Percentiles rank a stretch among this genome's conserved stretches.
phyloP scores from a whole-genome alignment of 1,140 invertebrate species.

The Drosophila biarmipes region DNA sequence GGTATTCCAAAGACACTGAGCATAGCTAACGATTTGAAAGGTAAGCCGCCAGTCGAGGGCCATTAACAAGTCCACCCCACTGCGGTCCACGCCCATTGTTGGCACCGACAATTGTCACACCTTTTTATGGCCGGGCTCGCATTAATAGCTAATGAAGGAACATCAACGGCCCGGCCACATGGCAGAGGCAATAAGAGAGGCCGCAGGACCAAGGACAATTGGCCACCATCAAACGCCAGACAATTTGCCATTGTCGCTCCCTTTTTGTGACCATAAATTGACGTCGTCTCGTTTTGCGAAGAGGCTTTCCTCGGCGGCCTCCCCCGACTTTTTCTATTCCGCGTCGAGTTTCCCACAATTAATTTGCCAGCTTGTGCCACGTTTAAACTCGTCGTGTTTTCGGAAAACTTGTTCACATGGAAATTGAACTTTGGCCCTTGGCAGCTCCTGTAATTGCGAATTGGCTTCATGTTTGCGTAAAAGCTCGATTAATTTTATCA shows the following conservation, averaged over 20 bases:
- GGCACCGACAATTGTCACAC: conserved; percentile 64
- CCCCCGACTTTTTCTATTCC: not conserved
- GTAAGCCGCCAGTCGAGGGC: not conserved
- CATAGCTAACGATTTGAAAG: not conserved
- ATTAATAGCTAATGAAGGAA: conserved; percentile 76
- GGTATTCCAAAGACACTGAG: too few species aligned
- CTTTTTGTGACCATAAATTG: conserved; percentile 44
- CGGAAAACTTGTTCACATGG: not conserved
- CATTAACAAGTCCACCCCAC: not conserved
- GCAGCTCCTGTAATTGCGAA: not conserved
- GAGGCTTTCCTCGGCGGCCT: not conserved
- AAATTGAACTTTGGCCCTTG: not conserved
- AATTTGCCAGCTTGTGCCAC: conserved; percentile 1
- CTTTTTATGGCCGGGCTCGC: conserved; percentile 60
- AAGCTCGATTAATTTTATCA: not conserved
- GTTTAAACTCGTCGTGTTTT: not conserved
- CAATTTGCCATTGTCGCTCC: conserved; percentile 57
- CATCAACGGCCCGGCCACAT: conserved; percentile 36
- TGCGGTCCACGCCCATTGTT: not conserved
- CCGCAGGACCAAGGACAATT: conserved; percentile 37
- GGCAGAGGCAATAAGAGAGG: conserved; percentile 6
- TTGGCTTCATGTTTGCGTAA: not conserved
- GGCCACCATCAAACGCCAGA: conserved; percentile 42
- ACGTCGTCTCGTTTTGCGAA: conserved; percentile 22
- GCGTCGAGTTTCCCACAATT: conserved; percentile 7